Evolutionary conservation across 2,113 vertebrate genomes (phyloP), one percentile per base, ranked within the genome.

Genomic region (Oenanthe oenanthe): DNA sequence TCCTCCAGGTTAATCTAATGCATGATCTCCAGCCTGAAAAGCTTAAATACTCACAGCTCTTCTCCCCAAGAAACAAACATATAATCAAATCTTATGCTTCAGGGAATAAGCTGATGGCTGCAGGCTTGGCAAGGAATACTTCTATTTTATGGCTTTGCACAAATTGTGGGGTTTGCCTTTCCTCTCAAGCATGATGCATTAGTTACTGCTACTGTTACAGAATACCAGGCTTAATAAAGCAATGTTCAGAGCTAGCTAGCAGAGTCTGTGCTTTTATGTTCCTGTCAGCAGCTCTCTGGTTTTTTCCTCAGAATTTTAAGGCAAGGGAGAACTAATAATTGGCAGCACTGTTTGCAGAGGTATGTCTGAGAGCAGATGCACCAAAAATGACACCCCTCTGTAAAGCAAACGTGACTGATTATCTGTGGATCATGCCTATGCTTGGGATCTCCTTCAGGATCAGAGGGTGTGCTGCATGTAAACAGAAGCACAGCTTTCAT

Each of bases 21-120:
- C 74, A 94, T 73, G 91, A 94, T 94, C 95, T 94, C 77, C 89
- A 94, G 84, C 58, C 94, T 89, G 91, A 92, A 76, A 95, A 92
- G 66, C 91, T 94, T 94, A 94, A 97, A 87, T 91, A 95, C 87
- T 92, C 84, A 70, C 62, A 94, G 77, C 62, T 82, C 81, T 95
- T 94, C 87, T 92, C 87, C 66, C 77, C 32, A 76, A 78, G 94
- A 97, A 95, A 91, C 91, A 96, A 97, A 96, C 77, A 95, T 60
- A 95, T 91, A 97, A 95, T 95, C 95, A 95, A 95, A 97, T 94
- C 89, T 92, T 88, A 95, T 89, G 94, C 94, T 95, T 95, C 94
- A 88, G 95, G 94, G 93, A 97, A 87, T 92, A 95, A 93, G 74
- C 77, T 87, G 86, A 91, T 85, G 93, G 57, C 70, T 95, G 48